phyloP scores from a whole-genome alignment of 2,888 invertebrate genomes.

The Cosmorhoe ocellata region DNA sequence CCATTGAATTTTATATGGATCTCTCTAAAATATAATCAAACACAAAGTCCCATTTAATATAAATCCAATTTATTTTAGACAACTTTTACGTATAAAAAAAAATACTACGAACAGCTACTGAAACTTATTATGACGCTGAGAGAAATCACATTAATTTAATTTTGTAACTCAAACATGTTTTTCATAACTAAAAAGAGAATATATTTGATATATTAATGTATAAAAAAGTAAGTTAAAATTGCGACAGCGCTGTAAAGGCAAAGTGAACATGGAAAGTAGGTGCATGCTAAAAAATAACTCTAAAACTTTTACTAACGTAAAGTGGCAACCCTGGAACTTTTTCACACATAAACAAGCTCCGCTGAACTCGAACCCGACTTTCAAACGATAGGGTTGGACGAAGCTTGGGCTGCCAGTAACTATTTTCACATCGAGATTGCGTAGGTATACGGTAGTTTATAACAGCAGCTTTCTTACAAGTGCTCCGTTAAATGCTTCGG shows the following conservation, averaged over 20 bases:
- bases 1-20: no score
- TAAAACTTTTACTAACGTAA: conserved; percentile 6
- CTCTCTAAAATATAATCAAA: no score
- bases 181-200: not conserved
- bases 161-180: no score
- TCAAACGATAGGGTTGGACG: conserved; percentile 4
- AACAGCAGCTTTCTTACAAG: not conserved
- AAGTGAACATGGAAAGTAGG: conserved; percentile 8
- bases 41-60: no score
- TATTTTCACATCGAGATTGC: not conserved
- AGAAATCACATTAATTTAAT: no score
- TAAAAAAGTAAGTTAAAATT: not conserved
- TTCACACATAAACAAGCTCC: conserved; percentile 8
- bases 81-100: no score
- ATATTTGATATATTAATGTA: not conserved
- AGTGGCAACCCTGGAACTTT: conserved; percentile 9
- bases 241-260: not conserved
- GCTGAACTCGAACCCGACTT: not conserved
- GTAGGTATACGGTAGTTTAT: not conserved
- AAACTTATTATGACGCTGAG: no score
- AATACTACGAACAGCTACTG: no score
- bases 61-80: no score
- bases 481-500: no score
- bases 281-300: conserved; percentile 7
- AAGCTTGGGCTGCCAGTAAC: not conserved